phyloP scores from a whole-genome alignment of 2,113 vertebrate genomes.

The Leucopternis melanops region DNA sequence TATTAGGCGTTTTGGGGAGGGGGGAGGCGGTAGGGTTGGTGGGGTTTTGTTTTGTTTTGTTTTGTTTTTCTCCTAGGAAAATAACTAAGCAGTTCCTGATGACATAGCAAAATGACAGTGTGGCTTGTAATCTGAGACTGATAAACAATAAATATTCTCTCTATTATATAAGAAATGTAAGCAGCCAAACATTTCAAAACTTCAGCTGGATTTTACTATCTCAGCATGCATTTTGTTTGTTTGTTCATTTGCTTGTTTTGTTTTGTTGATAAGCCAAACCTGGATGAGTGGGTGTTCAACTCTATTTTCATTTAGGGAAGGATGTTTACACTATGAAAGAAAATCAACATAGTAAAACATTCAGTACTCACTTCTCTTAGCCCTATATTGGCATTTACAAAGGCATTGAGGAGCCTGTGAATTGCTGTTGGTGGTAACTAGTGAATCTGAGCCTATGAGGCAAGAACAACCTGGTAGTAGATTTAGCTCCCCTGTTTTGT shows the following conservation, averaged over 20 bases:
- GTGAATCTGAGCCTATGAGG: background rate
- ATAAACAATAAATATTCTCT: background rate
- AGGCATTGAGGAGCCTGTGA: background rate
- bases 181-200: background rate
- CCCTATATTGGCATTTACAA: background rate
- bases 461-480: background rate
- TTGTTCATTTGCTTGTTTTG: background rate
- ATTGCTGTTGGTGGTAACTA: background rate
- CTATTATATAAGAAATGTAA: background rate
- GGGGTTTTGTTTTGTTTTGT: too few relatives aligned
- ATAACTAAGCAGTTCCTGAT: background rate
- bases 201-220: background rate
- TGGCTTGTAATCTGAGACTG: background rate
- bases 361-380: background rate
- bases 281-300: background rate
- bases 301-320: background rate
- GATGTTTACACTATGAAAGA: background rate
- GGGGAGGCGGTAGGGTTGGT: rapidly evolving
- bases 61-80: background rate
- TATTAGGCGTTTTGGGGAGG: rapidly evolving
- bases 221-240: background rate
- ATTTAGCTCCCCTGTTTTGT: background rate
- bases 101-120: background rate
- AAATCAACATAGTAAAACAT: background rate
- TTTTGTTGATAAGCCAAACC: background rate